phyloP scores from a whole-genome alignment of 2,113 vertebrate genomes.

The Microcebus murinus region DNA sequence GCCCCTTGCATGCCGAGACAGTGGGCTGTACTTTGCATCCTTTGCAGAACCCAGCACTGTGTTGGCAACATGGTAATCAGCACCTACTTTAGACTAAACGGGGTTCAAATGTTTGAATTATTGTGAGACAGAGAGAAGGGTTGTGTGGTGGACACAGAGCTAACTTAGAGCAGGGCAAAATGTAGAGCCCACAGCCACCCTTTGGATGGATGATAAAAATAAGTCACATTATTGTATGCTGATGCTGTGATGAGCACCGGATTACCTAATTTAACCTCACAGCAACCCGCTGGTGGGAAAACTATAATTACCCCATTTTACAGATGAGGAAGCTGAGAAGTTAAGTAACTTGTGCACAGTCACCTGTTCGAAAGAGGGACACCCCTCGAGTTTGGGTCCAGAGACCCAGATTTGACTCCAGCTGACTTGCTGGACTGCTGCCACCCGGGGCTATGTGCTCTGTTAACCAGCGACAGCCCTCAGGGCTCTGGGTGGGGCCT shows the following conservation, averaged over 20 bases:
- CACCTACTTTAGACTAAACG: background rate
- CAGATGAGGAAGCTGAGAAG: background rate
- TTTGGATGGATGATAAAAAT: background rate
- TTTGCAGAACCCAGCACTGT: background rate
- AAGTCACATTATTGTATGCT: background rate
- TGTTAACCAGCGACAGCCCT: background rate
- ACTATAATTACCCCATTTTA: background rate
- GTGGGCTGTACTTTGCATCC: background rate
- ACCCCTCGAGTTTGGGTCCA: background rate
- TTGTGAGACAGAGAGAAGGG: background rate
- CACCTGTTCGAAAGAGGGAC: background rate
- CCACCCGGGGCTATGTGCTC: background rate
- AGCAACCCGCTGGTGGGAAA: background rate
- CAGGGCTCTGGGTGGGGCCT: background rate
- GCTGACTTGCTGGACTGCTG: background rate
- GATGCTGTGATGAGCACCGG: background rate
- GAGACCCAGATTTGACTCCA: background rate
- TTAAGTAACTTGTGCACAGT: background rate
- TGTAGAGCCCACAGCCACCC: background rate
- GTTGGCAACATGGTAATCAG: background rate
- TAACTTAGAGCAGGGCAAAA: background rate
- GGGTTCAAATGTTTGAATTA: background rate
- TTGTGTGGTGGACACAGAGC: background rate
- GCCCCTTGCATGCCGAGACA: background rate
- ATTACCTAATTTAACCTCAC: background rate